Evolutionary conservation across 1,140 invertebrate species (phyloP).

Genomic region (Drosophila mauritiana): DNA sequence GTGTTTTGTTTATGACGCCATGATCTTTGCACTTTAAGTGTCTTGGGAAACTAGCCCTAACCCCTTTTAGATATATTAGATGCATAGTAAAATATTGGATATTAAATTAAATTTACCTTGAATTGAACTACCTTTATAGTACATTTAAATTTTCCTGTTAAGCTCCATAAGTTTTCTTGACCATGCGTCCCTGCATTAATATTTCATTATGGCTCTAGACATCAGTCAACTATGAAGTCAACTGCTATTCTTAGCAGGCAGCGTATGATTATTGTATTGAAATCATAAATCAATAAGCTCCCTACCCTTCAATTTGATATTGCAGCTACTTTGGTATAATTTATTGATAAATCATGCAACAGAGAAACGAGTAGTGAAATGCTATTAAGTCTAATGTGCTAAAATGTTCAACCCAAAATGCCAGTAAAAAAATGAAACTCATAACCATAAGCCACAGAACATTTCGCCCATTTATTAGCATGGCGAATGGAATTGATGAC

Average conservation of each 20-base stretch:
- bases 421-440: slow-evolving; percentile 11
- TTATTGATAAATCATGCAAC: slow-evolving; percentile 17
- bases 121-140: background rate
- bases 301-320: slow-evolving; percentile 1
- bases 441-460: slow-evolving; percentile 21
- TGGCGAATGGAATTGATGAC: slow-evolving; percentile 34
- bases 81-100: no score
- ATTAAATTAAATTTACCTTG: no score
- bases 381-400: slow-evolving; percentile 31
- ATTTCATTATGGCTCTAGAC: slow-evolving; percentile 21
- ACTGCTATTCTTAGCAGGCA: slow-evolving; percentile 20
- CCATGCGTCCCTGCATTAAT: slow-evolving; percentile 17
- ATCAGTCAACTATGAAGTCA: slow-evolving; percentile 35
- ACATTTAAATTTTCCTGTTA: background rate
- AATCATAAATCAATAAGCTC: slow-evolving; percentile 39
- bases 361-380: slow-evolving; percentile 7
- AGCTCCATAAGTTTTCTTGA: slow-evolving; percentile 4
- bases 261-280: slow-evolving; percentile 23
- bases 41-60: background rate
- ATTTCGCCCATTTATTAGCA: slow-evolving; percentile 41
- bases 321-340: slow-evolving; percentile 20
- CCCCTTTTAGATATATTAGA: no score
- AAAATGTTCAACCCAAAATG: slow-evolving; percentile 41
- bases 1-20: slow-evolving; percentile 9
- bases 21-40: background rate